Conservation (phyloP, 2,888 invertebrate genomes). For the Caprella mutica region DNA sequence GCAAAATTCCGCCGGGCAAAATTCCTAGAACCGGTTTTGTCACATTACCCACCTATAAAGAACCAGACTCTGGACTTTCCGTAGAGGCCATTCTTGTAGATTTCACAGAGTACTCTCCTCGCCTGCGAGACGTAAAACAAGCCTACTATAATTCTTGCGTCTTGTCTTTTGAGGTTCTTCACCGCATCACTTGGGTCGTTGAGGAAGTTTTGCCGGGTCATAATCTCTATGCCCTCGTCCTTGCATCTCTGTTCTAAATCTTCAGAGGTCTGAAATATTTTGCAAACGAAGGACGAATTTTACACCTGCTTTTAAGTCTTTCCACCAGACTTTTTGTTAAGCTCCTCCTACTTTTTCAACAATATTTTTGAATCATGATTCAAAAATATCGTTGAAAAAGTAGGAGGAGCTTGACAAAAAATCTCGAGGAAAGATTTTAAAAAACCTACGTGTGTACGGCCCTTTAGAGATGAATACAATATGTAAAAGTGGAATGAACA, state of each 20-base stretch:
- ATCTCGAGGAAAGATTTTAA: no score
- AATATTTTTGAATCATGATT: no score
- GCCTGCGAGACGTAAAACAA: constrained; percentile 98
- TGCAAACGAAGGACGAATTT: no score
- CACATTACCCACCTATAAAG: constrained; percentile 67
- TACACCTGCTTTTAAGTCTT: no score
- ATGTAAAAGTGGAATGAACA: no score
- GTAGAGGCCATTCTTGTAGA: constrained; percentile 83
- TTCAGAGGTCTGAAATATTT: constrained; percentile 76
- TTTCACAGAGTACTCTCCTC: constrained; percentile 87
- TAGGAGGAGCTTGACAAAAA: no score
- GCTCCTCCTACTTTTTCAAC: no score
- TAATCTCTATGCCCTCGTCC: constrained; percentile 84
- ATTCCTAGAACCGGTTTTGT: constrained; percentile 35
- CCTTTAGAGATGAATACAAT: no score
- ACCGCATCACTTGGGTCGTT: constrained; percentile 96
- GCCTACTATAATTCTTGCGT: constrained; percentile 94
- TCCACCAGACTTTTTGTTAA: no score
- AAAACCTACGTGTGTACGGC: no score
- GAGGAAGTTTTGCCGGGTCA: constrained; percentile 89
- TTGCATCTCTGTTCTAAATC: constrained; percentile 90
- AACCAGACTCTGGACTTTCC: constrained; percentile 98
- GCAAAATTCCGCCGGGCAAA: no score
- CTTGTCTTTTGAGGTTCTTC: constrained; percentile 77
- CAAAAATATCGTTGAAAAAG: no score